Conservation (phyloP, 2,888 invertebrate genomes). For the Tinea pellionella region DNA sequence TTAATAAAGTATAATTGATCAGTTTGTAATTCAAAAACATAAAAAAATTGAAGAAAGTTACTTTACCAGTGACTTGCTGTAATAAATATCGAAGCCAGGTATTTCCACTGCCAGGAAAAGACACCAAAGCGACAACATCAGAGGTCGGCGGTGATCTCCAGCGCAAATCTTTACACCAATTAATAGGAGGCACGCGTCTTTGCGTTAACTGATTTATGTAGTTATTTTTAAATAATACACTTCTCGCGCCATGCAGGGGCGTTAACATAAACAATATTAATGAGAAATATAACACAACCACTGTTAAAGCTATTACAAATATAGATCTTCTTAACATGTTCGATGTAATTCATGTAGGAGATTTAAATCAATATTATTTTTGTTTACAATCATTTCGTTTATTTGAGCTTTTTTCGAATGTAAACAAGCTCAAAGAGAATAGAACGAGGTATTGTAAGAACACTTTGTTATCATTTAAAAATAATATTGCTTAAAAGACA, state of each 20-base stretch:
- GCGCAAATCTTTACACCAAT: slow-evolving; percentile 66
- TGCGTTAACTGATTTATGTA: slow-evolving; percentile 39
- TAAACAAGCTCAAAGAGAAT: too few relatives aligned
- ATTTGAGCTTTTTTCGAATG: background rate
- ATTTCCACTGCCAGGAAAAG: slow-evolving; percentile 87
- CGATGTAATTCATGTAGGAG: background rate
- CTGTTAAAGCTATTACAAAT: slow-evolving; percentile 40
- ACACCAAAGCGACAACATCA: slow-evolving; percentile 74
- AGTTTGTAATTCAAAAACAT: background rate
- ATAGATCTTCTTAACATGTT: slow-evolving; percentile 26
- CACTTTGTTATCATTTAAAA: too few relatives aligned
- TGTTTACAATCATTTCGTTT: background rate
- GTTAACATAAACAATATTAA: slow-evolving; percentile 52
- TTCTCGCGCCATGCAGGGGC: slow-evolving; percentile 39
- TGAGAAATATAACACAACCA: slow-evolving; percentile 51
- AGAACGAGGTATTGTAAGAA: too few relatives aligned
- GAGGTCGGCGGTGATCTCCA: slow-evolving; percentile 56
- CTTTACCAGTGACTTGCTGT: slow-evolving; percentile 80
- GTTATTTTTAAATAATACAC: slow-evolving; percentile 32
- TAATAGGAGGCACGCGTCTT: slow-evolving; percentile 37
- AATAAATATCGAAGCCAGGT: slow-evolving; percentile 84
- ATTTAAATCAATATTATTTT: background rate
- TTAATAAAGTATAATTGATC: slow-evolving; percentile 14
- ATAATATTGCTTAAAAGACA: too few relatives aligned
- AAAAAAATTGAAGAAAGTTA: background rate